Conservation (phyloP, 1,140 invertebrate species). For the Neotoxoptera formosana region DNA sequence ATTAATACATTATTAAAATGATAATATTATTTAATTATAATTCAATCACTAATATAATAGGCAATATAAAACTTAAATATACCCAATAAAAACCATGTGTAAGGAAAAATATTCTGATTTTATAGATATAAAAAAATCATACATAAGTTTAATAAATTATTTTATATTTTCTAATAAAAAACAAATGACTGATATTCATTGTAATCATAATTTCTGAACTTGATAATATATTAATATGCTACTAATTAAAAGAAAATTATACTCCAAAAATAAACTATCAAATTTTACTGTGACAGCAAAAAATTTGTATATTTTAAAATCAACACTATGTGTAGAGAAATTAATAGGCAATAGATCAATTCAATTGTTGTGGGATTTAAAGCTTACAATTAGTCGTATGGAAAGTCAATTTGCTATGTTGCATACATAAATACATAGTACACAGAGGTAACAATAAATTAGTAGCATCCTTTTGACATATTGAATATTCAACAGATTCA, state of each 20-base stretch:
- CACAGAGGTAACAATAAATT: no score
- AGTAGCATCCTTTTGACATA: background rate
- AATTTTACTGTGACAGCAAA: background rate
- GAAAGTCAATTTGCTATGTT: no score
- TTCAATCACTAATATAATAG: background rate
- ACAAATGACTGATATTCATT: background rate
- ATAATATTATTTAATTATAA: conserved; percentile 8
- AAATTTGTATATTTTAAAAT: background rate
- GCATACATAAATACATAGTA: no score
- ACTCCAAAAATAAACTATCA: background rate
- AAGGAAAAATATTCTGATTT: background rate
- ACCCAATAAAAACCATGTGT: background rate
- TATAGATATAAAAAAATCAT: background rate
- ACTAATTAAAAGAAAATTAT: background rate
- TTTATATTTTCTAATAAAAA: conserved; percentile 1
- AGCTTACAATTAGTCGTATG: background rate
- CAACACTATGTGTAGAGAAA: background rate
- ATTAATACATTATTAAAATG: background rate
- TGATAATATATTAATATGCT: background rate
- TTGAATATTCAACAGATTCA: background rate
- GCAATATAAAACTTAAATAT: conserved; percentile 10
- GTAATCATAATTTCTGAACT: background rate
- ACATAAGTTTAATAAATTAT: background rate
- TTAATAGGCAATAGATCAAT: background rate
- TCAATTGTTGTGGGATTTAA: background rate